Evolutionary conservation across 2,888 invertebrate genomes (phyloP), one percentile per base, ranked within the genome.

Genomic region (Chloroclystis v-ata): DNA sequence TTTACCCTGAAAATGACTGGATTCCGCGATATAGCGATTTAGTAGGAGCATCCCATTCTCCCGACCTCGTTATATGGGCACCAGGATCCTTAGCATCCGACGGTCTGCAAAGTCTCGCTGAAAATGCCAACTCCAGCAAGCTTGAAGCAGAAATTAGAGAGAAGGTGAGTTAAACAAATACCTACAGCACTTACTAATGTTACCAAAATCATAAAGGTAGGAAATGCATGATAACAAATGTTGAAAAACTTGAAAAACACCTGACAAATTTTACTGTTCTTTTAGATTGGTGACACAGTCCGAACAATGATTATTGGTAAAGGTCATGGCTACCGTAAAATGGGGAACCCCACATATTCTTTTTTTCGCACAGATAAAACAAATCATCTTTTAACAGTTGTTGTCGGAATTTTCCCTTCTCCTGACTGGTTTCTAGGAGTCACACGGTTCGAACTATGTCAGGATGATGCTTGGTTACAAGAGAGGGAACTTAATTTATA

Each of bases 361-460:
- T 77, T 82, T 53, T 77, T 84, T 43, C 76, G 86, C 8, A 73
- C 71, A 0, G 79, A 86, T 32, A 80, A 75, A 54, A 62, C 57
- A 0, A 71, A 84, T 47, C 86, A 86, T 30, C 56, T 86, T 0
- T 57, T 86, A 29, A 75, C 82, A 0, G 77, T 75, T 1, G 81
- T 70, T 0, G 65, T 84, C 1, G 82, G 70, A 0, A 16, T 86
- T 1, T 63, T 69, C 40, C 86, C 86, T 0, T 84, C 98, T 1
- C 99, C 99, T 0, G 99, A 99, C 79, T 99, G 99, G 99, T 95
- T 98, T 44, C 93, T 98, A 2, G 99, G 99, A 1, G 92, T 98
- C 0, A 95, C 92, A 32, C 93, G 95, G 1, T 86, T 97, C 42
- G 95, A 99, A 72, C 86, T 99, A 3, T 99, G 99, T 63, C 90